Percentiles rank a stretch among this genome's conserved stretches.
phyloP scores from a whole-genome alignment of 2,113 vertebrate species.

The Tenrec ecaudatus region DNA sequence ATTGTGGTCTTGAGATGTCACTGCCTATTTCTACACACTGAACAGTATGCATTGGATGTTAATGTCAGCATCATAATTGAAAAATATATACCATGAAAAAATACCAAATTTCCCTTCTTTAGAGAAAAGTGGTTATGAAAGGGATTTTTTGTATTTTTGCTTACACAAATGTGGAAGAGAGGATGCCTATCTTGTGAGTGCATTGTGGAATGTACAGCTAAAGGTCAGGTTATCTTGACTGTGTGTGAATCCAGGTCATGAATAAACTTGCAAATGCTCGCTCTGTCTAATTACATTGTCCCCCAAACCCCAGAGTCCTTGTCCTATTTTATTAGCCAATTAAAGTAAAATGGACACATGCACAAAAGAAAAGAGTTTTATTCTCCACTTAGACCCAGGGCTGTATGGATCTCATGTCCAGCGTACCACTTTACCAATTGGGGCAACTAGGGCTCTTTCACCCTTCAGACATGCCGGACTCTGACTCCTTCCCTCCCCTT shows the following conservation, averaged over 20 bases:
- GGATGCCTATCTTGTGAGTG: conserved; percentile 1
- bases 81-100: conserved; percentile 19
- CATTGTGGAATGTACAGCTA: conserved; percentile 26
- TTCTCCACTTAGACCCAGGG: too few species aligned
- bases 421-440: too few species aligned
- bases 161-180: conserved; percentile 15
- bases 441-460: too few species aligned
- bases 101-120: conserved; percentile 3
- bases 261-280: neutral
- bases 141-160: neutral
- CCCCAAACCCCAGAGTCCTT: too few species aligned
- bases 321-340: too few species aligned
- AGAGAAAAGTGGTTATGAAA: conserved; percentile 25
- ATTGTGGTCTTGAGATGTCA: neutral
- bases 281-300: conserved; percentile 9
- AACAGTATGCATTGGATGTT: neutral
- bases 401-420: too few species aligned
- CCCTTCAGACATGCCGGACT: too few species aligned
- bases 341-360: too few species aligned
- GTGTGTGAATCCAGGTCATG: conserved; percentile 21
- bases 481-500: too few species aligned
- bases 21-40: conserved; percentile 23
- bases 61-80: conserved; percentile 17
- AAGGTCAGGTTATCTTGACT: conserved; percentile 20
- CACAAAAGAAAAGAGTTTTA: too few species aligned